Conservation (phyloP, 1,140 invertebrate species). For the Hestina assimilis region DNA sequence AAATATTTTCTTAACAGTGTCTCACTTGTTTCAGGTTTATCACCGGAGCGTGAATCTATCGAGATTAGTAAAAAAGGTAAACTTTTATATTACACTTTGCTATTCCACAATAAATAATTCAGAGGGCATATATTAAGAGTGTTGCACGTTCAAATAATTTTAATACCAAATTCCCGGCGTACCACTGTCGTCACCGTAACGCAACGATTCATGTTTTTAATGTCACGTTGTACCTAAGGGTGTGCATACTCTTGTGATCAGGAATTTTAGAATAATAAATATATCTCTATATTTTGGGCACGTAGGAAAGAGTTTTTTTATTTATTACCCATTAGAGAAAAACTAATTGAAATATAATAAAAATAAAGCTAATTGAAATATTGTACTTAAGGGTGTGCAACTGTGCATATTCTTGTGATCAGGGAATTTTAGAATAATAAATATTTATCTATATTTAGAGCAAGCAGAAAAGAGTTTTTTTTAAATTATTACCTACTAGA, state of each 20-base stretch:
- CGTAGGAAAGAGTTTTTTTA: too few relatives aligned
- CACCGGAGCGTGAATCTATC: constrained; percentile 55
- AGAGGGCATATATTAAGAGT: constrained; percentile 41
- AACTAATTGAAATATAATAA: too few relatives aligned
- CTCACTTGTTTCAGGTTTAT: constrained; percentile 56
- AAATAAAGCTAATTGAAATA: too few relatives aligned
- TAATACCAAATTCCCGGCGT: constrained; percentile 56
- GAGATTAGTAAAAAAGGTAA: constrained; percentile 71
- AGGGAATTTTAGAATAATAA: too few relatives aligned
- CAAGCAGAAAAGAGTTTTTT: too few relatives aligned
- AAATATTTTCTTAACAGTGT: background rate
- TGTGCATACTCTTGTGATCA: constrained; percentile 28
- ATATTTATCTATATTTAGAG: too few relatives aligned
- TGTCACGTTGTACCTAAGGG: constrained; percentile 37
- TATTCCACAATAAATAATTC: constrained; percentile 40
- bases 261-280: background rate
- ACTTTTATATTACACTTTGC: constrained; percentile 34
- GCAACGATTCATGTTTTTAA: constrained; percentile 47
- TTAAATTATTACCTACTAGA: too few relatives aligned
- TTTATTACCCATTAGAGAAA: too few relatives aligned
- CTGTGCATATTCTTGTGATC: too few relatives aligned
- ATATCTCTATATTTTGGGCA: constrained; percentile 3
- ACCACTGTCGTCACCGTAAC: constrained; percentile 43
- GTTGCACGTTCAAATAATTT: constrained; percentile 45
- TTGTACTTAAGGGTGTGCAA: too few relatives aligned